Evolutionary conservation across 1,140 invertebrate species (phyloP).

Genomic region (Geopemphigus sp.): DNA sequence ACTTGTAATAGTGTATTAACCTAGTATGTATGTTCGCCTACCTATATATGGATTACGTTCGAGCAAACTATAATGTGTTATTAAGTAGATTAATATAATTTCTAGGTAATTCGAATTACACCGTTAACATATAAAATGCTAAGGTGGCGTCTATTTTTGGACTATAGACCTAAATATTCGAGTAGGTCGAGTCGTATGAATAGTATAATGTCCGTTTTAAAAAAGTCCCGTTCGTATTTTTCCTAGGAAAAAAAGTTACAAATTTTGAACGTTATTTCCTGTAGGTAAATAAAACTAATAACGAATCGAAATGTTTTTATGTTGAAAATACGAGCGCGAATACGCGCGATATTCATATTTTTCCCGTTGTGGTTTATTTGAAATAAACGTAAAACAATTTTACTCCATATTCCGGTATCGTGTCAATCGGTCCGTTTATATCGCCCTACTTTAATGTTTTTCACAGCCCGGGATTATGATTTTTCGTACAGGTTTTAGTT

Average conservation of each 20-base stretch:
- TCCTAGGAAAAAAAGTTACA: background rate
- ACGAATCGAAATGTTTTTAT: background rate
- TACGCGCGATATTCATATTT: too few species aligned
- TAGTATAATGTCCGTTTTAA: background rate
- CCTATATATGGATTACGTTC: background rate
- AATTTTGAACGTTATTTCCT: background rate
- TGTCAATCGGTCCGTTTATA: background rate
- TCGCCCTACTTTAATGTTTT: background rate
- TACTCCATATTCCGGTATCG: too few species aligned
- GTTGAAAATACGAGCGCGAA: background rate
- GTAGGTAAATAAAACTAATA: background rate
- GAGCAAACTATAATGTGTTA: background rate
- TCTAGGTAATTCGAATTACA: background rate
- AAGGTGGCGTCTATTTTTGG: background rate
- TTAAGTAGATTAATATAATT: slow-evolving; percentile 4
- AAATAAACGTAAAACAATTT: too few species aligned
- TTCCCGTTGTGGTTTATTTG: too few species aligned
- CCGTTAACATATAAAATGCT: background rate
- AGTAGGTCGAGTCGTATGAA: background rate
- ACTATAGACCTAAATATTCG: too few species aligned
- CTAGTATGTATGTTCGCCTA: too few species aligned
- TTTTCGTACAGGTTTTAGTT: background rate
- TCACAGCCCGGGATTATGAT: background rate
- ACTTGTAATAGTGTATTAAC: background rate
- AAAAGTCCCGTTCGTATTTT: background rate